Evolutionary conservation across 2,113 vertebrate genomes (phyloP), one percentile per base, ranked within the genome.

Genomic region (Eidolon helvum): DNA sequence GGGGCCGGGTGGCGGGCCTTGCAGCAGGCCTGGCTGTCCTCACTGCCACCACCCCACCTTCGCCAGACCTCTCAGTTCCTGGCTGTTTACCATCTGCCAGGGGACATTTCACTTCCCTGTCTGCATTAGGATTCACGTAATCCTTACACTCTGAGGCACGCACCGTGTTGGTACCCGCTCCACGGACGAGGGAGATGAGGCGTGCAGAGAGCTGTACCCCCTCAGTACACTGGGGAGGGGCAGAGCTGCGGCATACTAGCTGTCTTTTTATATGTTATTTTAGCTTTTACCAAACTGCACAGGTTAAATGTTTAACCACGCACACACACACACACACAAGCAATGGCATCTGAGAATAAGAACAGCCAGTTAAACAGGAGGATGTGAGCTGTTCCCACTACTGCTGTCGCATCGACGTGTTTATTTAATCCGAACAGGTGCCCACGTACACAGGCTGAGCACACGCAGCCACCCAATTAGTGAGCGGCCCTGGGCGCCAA

Each of bases 341-440:
- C n/a, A 26, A 68, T 40, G 28, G 55, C 24, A 24, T 28, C 2
- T 65, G 53, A 48, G 77, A 91, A 71, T 45, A 38, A 79, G 48
- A 74, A 24, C 0, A 19, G 50, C 77, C 78, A 21, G 33, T n/a
- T 43, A 79, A 16, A 43, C 40, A 43, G 40, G 40, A 43, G 40
- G 4, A 7, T 43, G 40, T 7, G 40, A 43, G 40, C 40, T 43
- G 40, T 43, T 43, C 9, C 43, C 43, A 8, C 28, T n/a, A 33
- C 35, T 0, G 30, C 5, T 0, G 3, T 59, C 30, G 22, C 2
- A 35, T 5, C 55, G 6, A 12, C 71, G 18, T 1, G 28, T 22
- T 8, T 0, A 18, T n/a, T 59, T n/a, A 24, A 33, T 7, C 19
- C 38, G 28, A 74, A 26, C 10, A 35, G 53, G 68, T 7, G 33